A percentile compares a stretch with the other conserved stretches of the same genome.
These are phyloP conservation scores for Sebastes steindachneri DNA, from an alignment of 2,797 vertebrate species.

Conservation along the genomic window DNA sequence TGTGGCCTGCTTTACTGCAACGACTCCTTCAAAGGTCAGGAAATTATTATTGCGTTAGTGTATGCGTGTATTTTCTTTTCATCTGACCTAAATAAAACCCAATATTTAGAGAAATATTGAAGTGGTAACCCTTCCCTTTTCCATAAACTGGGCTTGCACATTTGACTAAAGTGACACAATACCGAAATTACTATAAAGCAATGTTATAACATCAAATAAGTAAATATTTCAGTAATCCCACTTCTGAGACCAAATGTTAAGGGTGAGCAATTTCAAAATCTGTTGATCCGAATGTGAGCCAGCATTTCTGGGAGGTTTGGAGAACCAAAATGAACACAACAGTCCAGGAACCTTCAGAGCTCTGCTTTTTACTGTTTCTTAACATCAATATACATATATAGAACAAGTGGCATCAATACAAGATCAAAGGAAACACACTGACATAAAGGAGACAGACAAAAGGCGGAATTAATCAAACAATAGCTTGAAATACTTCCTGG, in stretches of 20 bases:
- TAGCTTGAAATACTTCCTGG: background rate
- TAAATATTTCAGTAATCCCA: background rate
- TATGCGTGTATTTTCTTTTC: background rate
- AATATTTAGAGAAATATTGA: too few relatives aligned
- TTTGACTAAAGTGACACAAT: background rate
- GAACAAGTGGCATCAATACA: background rate
- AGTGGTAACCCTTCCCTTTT: background rate
- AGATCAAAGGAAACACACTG: background rate
- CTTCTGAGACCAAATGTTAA: background rate
- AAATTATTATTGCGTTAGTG: background rate
- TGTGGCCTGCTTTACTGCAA: slow-evolving; percentile 47
- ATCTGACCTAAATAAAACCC: background rate
- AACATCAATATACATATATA: background rate
- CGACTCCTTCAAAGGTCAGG: slow-evolving; percentile 64
- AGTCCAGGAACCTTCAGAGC: background rate
- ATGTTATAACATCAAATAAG: background rate
- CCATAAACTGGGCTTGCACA: background rate
- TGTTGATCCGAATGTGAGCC: background rate
- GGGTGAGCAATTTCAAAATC: background rate
- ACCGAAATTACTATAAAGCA: background rate
- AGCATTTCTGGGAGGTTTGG: background rate
- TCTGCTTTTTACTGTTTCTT: background rate
- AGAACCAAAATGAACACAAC: background rate
- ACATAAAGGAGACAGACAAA: background rate
- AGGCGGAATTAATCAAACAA: background rate